These are phyloP conservation scores for Autographa gamma DNA, from an alignment of 2,888 invertebrate species.

Conservation along the genomic window DNA sequence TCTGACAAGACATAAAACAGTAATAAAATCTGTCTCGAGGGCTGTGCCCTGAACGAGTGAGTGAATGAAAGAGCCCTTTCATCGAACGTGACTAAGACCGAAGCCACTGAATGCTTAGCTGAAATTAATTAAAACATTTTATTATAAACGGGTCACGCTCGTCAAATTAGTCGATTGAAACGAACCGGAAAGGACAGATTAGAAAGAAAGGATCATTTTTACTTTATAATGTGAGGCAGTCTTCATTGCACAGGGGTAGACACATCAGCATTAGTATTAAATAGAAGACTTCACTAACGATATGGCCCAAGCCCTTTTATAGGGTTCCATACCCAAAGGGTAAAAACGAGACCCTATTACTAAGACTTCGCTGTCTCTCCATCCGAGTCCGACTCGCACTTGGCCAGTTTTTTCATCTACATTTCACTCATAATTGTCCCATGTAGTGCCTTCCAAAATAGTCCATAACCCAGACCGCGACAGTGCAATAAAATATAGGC, in stretches of 20 bases:
- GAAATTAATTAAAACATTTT: conserved; percentile 54
- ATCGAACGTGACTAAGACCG: conserved; percentile 62
- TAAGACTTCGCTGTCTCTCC: no score
- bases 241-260: background rate
- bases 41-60: conserved; percentile 58
- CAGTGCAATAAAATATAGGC: no score
- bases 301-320: no score
- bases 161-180: conserved; percentile 46
- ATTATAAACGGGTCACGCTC: conserved; percentile 40
- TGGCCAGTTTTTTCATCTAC: no score
- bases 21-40: conserved; percentile 58
- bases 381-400: no score
- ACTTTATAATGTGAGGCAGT: background rate
- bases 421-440: no score
- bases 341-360: no score
- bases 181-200: conserved; percentile 25
- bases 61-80: conserved; percentile 61
- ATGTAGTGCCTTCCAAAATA: no score
- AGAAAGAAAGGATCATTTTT: conserved; percentile 11
- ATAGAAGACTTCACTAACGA: no score
- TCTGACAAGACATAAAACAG: conserved; percentile 60
- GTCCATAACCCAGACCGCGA: no score
- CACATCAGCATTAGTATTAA: background rate
- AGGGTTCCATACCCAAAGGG: no score
- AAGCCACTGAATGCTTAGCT: conserved; percentile 47